Base-by-base conservation (phyloP, 1,140 invertebrate species). In the Orius laevigatus region DNA sequence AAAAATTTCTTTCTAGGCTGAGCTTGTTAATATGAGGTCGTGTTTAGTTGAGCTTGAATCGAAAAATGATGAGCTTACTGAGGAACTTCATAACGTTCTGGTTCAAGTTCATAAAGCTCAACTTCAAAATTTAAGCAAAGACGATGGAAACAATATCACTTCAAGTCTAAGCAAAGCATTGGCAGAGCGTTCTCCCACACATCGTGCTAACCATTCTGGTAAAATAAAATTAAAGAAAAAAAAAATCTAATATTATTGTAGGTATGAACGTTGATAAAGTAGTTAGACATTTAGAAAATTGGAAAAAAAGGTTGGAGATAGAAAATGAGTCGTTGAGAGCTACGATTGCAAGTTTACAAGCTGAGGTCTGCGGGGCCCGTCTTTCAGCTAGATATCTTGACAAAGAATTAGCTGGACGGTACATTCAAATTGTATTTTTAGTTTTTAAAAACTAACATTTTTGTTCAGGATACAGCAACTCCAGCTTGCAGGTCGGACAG, bases 351-450 rank as follows among this genome's bases (percentile, higher is more conserved):
- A 73, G 78, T 2, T 60, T 86, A 12, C 81, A 87, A 57, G 79
- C 79, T 32, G 85, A 90, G 66, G 74, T 89, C 0, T 87, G 80
- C 61, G 84, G 82, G 38, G 81, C 84, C 11, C 73, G 81, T 57
- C 64, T 90, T 46, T 83, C 84, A 12, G 82, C 84, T 10, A 84
- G 84, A 61, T 89, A 89, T 63, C 65, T 89, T 45, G 84, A 89
- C 59, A 89, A 89, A 63, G 84, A 88, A 62, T 60, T 89, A 25
- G 83, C 84, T 18, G 84, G 84, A 45, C 71, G 74, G 73, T 75
- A 70, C n/a, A 46, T 15, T 44, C 20, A 18, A 18, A 18, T 44
- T 44, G 8, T 33, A 5, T 32, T 33, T 46, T 25, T 46, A 6
- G 25, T 46, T 25, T 32, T 46, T 48, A 39, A 41, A 31, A 31